These are phyloP conservation scores for Fulmarus glacialis DNA, from an alignment of 2,113 vertebrate species.

Conservation along the genomic window DNA sequence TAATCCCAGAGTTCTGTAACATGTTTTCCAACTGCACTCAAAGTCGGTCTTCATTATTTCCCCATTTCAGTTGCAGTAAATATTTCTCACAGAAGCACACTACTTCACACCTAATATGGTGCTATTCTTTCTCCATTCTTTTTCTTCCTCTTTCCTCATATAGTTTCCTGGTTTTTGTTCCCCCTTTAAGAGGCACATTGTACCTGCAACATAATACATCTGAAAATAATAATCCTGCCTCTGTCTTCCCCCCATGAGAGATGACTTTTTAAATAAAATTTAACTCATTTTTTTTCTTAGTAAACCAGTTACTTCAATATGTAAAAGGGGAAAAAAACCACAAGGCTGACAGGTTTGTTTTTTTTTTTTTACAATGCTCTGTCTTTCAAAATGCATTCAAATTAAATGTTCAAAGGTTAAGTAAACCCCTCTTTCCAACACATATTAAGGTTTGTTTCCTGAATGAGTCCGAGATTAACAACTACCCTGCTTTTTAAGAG, in stretches of 20 bases:
- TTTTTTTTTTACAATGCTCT: not conserved
- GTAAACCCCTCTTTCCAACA: not conserved
- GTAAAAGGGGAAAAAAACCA: not conserved
- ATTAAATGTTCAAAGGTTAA: not conserved
- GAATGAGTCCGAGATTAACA: not conserved
- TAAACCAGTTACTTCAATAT: not conserved
- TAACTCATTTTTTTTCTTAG: not conserved
- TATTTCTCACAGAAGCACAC: conserved; percentile 38
- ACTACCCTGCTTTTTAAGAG: not conserved
- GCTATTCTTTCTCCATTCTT: conserved; percentile 56
- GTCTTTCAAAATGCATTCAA: not conserved
- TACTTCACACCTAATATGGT: conserved; percentile 66
- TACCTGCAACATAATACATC: conserved; percentile 53
- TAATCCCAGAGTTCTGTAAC: not conserved
- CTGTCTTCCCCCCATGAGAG: not conserved
- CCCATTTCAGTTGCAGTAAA: conserved; percentile 16
- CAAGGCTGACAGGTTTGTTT: not conserved
- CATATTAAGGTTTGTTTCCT: not conserved
- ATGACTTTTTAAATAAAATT: not conserved
- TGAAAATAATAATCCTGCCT: conserved; percentile 43
- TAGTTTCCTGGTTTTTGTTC: conserved; percentile 71
- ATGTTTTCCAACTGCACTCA: not conserved
- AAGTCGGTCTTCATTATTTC: not conserved
- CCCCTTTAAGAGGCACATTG: conserved; percentile 46
- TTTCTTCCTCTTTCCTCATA: conserved; percentile 70